A percentile compares a stretch with the other conserved stretches of the same genome.
Evolutionary conservation across 2,888 invertebrate genomes (phyloP).

Genomic region (Margaritifera margaritifera): DNA sequence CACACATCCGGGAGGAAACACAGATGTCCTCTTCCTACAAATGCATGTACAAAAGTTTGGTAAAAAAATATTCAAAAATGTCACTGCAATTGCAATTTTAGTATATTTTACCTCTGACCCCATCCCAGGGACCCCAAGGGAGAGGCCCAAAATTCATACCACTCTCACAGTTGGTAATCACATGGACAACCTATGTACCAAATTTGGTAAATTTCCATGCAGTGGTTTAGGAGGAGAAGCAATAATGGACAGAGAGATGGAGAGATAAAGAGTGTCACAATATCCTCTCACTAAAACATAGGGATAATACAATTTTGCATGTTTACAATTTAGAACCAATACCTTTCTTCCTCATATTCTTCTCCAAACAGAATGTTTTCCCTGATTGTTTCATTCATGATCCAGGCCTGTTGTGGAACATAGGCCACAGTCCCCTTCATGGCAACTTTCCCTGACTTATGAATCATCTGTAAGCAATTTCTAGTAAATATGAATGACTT

Average conservation of each 20-base stretch:
- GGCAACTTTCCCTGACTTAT: slow-evolving; percentile 53
- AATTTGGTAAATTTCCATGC: neutral
- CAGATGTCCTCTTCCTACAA: too few relatives aligned
- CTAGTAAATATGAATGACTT: too few relatives aligned
- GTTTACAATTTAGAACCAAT: slow-evolving; percentile 64
- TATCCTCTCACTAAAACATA: neutral
- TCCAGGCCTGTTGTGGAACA: slow-evolving; percentile 85
- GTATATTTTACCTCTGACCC: too few relatives aligned
- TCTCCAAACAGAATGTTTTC: slow-evolving; percentile 94
- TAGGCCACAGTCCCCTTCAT: slow-evolving; percentile 75
- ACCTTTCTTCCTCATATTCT: slow-evolving; percentile 80
- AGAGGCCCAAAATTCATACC: neutral
- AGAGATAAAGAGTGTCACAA: neutral
- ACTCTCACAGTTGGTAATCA: neutral
- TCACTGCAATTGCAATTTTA: too few relatives aligned
- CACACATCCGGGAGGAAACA: too few relatives aligned
- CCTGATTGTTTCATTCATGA: slow-evolving; percentile 92
- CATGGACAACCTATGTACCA: neutral
- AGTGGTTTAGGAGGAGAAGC: neutral
- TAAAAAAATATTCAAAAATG: too few relatives aligned
- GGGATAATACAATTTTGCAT: too few relatives aligned
- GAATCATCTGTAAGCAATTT: slow-evolving; percentile 50
- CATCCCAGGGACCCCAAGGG: too few relatives aligned
- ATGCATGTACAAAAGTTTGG: too few relatives aligned
- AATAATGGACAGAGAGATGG: neutral